phyloP scores from a whole-genome alignment of 1,140 invertebrate species.

The Anoplophora glabripennis region DNA sequence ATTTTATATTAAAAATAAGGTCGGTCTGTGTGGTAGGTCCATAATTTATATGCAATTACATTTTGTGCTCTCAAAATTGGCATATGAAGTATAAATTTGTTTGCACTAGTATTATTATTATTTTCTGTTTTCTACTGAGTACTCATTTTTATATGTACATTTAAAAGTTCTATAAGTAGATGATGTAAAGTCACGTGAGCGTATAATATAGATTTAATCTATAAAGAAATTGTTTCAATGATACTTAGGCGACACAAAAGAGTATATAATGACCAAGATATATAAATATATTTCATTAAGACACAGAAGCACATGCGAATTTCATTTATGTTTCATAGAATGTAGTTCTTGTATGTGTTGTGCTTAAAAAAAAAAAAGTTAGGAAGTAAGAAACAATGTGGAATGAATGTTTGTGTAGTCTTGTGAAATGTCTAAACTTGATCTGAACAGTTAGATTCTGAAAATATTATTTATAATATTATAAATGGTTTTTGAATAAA shows the following conservation, averaged over 20 bases:
- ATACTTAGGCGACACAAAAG: constrained; percentile 5
- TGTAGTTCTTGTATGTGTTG: constrained; percentile 21
- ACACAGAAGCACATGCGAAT: not conserved
- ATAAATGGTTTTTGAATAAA: constrained; percentile 28
- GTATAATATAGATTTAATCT: constrained; percentile 10
- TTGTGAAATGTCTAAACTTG: constrained; percentile 21
- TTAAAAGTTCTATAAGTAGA: not conserved
- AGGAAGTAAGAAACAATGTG: constrained; percentile 15
- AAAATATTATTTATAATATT: constrained; percentile 23
- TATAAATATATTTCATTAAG: constrained; percentile 2
- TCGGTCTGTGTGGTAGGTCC: too few species aligned
- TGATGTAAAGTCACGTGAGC: constrained; percentile 12
- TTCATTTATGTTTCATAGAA: constrained; percentile 5
- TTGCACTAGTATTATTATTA: constrained; percentile 13
- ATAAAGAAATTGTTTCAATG: constrained; percentile 2
- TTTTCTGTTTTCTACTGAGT: constrained; percentile 6
- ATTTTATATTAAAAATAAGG: too few species aligned
- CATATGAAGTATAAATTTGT: too few species aligned
- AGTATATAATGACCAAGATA: constrained; percentile 13
- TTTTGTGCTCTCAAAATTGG: too few species aligned
- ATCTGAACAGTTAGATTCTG: constrained; percentile 24
- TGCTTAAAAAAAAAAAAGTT: constrained; percentile 17
- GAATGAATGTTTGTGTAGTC: constrained; percentile 26
- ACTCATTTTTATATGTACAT: constrained; percentile 15
- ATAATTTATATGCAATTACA: too few species aligned